phyloP scores from a whole-genome alignment of 2,888 invertebrate genomes.

The Desoria tigrina region DNA sequence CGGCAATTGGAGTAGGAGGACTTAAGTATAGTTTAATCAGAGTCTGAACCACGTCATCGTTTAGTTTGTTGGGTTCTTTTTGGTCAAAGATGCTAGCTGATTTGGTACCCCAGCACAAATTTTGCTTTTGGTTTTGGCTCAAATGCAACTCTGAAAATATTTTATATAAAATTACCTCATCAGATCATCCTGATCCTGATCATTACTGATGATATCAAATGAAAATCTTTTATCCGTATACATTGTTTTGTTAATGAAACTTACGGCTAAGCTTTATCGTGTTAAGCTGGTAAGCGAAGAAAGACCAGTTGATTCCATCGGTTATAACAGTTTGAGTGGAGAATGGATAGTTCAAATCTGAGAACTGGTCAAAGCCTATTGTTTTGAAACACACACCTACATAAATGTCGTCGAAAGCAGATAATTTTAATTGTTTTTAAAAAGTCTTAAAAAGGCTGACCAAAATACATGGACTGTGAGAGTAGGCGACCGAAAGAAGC shows the following conservation, averaged over 20 bases:
- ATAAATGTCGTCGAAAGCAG: not conserved
- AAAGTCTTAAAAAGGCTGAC: too few species aligned
- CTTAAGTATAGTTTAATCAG: slow-evolving; percentile 75
- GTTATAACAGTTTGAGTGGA: slow-evolving; percentile 84
- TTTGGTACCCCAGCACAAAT: slow-evolving; percentile 77
- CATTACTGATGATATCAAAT: too few species aligned
- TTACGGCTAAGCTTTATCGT: slow-evolving; percentile 59
- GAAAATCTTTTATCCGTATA: too few species aligned
- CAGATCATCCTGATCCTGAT: too few species aligned
- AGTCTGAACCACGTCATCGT: slow-evolving; percentile 73
- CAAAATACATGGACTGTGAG: slow-evolving; percentile 77
- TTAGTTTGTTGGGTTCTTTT: slow-evolving; percentile 56
- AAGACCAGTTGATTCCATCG: slow-evolving; percentile 82
- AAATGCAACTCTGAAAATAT: slow-evolving; percentile 28
- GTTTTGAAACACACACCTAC: not conserved
- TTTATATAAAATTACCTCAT: too few species aligned
- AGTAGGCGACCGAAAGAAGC: slow-evolving; percentile 78
- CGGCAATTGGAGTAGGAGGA: slow-evolving; percentile 72
- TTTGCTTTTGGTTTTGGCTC: slow-evolving; percentile 68
- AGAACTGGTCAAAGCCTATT: slow-evolving; percentile 79
- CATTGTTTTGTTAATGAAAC: too few species aligned
- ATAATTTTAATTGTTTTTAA: too few species aligned
- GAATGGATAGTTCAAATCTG: slow-evolving; percentile 88
- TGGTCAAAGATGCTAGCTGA: slow-evolving; percentile 73
- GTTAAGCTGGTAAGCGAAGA: slow-evolving; percentile 90